These are phyloP conservation scores for Hypercompe scribonia DNA, from an alignment of 2,888 invertebrate species.

Conservation along the genomic window DNA sequence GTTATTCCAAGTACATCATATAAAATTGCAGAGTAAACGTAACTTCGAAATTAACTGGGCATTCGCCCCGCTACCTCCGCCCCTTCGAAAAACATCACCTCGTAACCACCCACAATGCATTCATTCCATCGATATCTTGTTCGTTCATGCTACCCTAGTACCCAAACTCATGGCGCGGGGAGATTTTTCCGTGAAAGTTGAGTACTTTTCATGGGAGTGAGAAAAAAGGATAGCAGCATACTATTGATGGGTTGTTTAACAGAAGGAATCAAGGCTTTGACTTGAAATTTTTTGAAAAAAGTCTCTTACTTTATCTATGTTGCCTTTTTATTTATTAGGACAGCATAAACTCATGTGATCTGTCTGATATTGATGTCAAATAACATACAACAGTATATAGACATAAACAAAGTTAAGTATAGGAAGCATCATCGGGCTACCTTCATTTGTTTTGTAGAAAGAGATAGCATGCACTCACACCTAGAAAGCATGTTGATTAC, in stretches of 20 bases:
- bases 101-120: slow-evolving; percentile 23
- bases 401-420: slow-evolving; percentile 12
- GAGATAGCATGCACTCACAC: slow-evolving; percentile 16
- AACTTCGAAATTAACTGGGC: slow-evolving; percentile 40
- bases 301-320: slow-evolving; percentile 39
- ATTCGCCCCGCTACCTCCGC: slow-evolving; percentile 34
- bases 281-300: slow-evolving; percentile 21
- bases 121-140: slow-evolving; percentile 30
- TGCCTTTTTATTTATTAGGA: slow-evolving; percentile 40
- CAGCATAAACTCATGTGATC: slow-evolving; percentile 24
- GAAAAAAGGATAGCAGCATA: slow-evolving; percentile 21
- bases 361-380: neutral
- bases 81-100: slow-evolving; percentile 13
- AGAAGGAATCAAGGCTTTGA: neutral
- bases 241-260: neutral
- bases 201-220: slow-evolving; percentile 39
- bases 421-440: neutral
- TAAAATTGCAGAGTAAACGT: slow-evolving; percentile 31
- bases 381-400: slow-evolving; percentile 15
- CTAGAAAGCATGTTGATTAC: neutral
- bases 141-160: slow-evolving; percentile 61
- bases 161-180: slow-evolving; percentile 68
- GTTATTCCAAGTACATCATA: neutral
- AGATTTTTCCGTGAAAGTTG: slow-evolving; percentile 69
- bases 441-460: slow-evolving; percentile 9